Evolutionary conservation across 2,797 vertebrate genomes (phyloP), one percentile per base, ranked within the genome.

Genomic region (Enoplosus armatus): DNA sequence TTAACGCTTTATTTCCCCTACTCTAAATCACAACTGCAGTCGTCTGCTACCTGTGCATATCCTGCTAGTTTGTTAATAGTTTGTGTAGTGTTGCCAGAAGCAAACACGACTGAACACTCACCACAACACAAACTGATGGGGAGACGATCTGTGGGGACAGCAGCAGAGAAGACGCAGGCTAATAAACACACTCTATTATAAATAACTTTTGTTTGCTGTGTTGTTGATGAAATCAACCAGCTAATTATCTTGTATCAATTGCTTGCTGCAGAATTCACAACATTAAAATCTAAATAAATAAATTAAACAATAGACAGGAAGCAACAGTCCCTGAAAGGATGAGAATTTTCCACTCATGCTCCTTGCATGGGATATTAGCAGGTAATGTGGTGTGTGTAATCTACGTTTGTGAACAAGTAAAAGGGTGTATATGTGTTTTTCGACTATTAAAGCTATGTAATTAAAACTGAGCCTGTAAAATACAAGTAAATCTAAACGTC

Each of bases 211-310:
- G 59, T 48, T 75, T 62, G 53, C n/a, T 37, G 51, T 62, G 26
- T 61, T 39, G 27, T 56, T 45, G 22, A 55, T 56, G 16, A 59
- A 45, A 37, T 66, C 27, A 14, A 8, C 12, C 20, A 47, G 8
- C 39, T 24, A 18, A n/a, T 55, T 10, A 64, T 53, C 31, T 37
- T 63, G 53, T 70, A 15, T 60, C 8, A 63, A 29, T 37, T 50
- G 14, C 29, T 63, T 59, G 55, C 48, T 76, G 76, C 71, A 75
- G 66, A 24, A 51, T 68, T 81, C 45, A 56, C 35, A 75, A 31
- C 29, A 55, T 69, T 54, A 35, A 76, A 67, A 56, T 37, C 61
- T 35, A 69, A 75, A 84, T 64, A 76, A 74, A 80, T 62, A 24
- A 65, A 56, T 33, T 37, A 41, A 66, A 66, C 10, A 67, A 12